Evolutionary conservation across 2,888 invertebrate genomes (phyloP).

Genomic region (Coleophora deauratella): DNA sequence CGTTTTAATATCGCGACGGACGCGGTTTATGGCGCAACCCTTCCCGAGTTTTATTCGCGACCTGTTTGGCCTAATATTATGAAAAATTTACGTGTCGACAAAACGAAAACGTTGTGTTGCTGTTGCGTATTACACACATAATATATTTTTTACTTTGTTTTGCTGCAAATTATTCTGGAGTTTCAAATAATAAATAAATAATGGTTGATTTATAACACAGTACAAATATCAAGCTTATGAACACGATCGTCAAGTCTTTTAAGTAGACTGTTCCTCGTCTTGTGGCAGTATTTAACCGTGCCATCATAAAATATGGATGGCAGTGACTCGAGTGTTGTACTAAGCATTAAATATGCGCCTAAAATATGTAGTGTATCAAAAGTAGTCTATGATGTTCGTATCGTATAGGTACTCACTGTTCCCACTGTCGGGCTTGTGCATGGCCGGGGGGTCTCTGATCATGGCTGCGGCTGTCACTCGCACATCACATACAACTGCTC

Average conservation of each 20-base stretch:
- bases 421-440: slow-evolving; percentile 66
- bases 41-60: slow-evolving; percentile 71
- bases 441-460: slow-evolving; percentile 72
- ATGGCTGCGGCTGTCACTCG: slow-evolving; percentile 56
- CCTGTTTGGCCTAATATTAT: slow-evolving; percentile 74
- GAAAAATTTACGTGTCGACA: slow-evolving; percentile 67
- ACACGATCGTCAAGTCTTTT: no score
- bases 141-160: slow-evolving; percentile 22
- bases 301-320: no score
- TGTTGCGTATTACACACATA: slow-evolving; percentile 4
- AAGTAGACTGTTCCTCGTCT: no score
- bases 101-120: slow-evolving; percentile 47
- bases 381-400: no score
- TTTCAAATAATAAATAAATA: not conserved
- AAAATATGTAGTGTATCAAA: no score
- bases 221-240: no score
- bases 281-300: no score
- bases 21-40: slow-evolving; percentile 72
- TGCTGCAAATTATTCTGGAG: slow-evolving; percentile 13
- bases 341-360: no score
- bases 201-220: no score
- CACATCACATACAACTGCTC: slow-evolving; percentile 45
- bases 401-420: slow-evolving; percentile 64
- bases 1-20: slow-evolving; percentile 73
- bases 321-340: no score